A percentile compares a stretch with the other conserved stretches of the same genome.
phyloP scores from a whole-genome alignment of 2,888 invertebrate genomes.

The Gerris lacustris region DNA sequence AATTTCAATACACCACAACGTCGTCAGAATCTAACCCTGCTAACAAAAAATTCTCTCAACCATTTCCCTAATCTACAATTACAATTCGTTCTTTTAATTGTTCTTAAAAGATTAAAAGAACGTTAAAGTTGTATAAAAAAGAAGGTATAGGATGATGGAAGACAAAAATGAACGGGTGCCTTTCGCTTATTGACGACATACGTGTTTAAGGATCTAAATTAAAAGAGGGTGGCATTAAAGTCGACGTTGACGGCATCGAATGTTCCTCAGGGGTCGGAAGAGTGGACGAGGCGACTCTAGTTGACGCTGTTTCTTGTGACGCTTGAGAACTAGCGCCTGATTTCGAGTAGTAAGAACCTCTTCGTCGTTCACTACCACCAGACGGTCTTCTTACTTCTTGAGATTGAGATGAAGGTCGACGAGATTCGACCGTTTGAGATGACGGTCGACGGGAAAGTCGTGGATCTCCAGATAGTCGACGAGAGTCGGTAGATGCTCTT shows the following conservation, averaged over 20 bases:
- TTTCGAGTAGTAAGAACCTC: neutral
- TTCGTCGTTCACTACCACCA: neutral
- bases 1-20: too few relatives aligned
- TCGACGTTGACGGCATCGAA: neutral
- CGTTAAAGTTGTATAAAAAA: too few relatives aligned
- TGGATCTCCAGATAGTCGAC: neutral
- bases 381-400: neutral
- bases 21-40: too few relatives aligned
- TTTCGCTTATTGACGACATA: too few relatives aligned
- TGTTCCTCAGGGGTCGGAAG: neutral
- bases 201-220: neutral
- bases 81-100: too few relatives aligned
- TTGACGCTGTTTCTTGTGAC: neutral
- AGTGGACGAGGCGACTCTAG: neutral
- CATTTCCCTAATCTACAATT: too few relatives aligned
- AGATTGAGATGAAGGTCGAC: neutral
- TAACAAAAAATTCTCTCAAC: too few relatives aligned
- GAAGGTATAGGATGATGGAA: too few relatives aligned
- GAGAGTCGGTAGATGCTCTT: neutral
- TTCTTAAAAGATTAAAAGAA: too few relatives aligned
- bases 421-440: neutral
- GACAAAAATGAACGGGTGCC: too few relatives aligned
- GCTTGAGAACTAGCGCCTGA: neutral
- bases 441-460: neutral
- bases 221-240: neutral